phyloP scores from a whole-genome alignment of 2,113 vertebrate species.

The Barnardius zonarius region DNA sequence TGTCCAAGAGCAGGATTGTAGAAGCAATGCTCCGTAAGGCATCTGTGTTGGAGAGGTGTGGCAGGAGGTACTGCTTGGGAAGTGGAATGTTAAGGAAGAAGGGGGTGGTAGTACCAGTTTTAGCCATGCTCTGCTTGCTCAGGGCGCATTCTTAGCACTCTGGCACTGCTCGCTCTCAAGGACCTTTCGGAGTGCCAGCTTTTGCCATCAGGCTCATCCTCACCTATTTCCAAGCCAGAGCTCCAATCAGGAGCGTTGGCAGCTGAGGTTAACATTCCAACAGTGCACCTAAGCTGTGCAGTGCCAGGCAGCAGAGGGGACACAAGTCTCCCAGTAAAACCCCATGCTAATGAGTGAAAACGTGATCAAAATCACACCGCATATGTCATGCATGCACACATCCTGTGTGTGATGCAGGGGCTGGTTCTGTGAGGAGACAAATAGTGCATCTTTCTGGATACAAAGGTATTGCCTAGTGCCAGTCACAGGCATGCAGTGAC shows the following conservation, averaged over 20 bases:
- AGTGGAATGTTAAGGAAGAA: fast-evolving
- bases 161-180: not conserved
- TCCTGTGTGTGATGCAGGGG: not conserved
- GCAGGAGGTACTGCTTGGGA: not conserved
- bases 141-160: too few relatives aligned
- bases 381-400: fast-evolving
- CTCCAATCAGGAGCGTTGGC: fast-evolving
- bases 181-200: fast-evolving
- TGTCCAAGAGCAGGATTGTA: not conserved
- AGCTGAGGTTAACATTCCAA: not conserved
- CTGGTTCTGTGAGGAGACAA: not conserved
- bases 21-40: fast-evolving
- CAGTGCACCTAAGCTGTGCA: not conserved
- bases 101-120: not conserved
- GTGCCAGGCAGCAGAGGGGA: not conserved
- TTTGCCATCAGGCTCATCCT: not conserved
- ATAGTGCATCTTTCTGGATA: not conserved
- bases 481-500: not conserved
- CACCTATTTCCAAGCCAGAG: not conserved
- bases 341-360: not conserved
- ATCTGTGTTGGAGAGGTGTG: fast-evolving
- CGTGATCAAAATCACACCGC: not conserved
- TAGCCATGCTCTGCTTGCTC: fast-evolving
- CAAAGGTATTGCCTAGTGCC: not conserved
- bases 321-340: fast-evolving